These are phyloP conservation scores for Brachyistius frenatus DNA, from an alignment of 2,113 vertebrate genomes.

Conservation along the genomic window DNA sequence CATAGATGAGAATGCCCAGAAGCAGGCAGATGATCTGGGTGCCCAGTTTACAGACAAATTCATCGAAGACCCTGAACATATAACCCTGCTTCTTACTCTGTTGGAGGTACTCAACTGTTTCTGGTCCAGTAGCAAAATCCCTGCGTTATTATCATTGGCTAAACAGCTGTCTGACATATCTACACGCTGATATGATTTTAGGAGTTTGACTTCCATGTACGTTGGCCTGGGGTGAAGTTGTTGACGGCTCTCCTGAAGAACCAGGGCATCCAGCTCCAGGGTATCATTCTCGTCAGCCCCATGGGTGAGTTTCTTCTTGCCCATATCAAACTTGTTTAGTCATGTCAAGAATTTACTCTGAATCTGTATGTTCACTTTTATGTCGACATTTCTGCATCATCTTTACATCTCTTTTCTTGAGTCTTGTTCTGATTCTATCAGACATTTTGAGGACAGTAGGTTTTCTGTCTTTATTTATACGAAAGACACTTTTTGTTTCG, in stretches of 20 bases:
- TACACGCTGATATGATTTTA: conserved; percentile 61
- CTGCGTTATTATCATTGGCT: not conserved
- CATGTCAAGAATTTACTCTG: not conserved
- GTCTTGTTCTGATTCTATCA: not conserved
- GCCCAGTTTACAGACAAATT: conserved; percentile 94
- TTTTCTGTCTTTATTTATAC: not conserved
- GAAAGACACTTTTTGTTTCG: not conserved
- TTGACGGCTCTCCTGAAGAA: conserved; percentile 94
- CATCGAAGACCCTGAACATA: conserved; percentile 93
- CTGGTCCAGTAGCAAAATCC: not conserved
- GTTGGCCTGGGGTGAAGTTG: conserved; percentile 96
- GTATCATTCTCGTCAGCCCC: conserved; percentile 96
- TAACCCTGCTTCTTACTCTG: conserved; percentile 91
- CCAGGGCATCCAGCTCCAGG: conserved; percentile 92
- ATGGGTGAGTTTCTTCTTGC: conserved; percentile 88
- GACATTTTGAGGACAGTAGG: not conserved
- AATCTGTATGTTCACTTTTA: not conserved
- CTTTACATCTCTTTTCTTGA: not conserved
- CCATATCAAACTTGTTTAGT: not conserved
- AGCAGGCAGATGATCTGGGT: conserved; percentile 92
- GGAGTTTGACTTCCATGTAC: conserved; percentile 99
- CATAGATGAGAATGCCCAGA: conserved; percentile 91
- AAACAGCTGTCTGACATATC: not conserved
- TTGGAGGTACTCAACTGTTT: conserved; percentile 87
- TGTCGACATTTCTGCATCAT: not conserved